Conservation (phyloP, 2,113 vertebrate genomes). For the Xiphorhynchus elegans region DNA sequence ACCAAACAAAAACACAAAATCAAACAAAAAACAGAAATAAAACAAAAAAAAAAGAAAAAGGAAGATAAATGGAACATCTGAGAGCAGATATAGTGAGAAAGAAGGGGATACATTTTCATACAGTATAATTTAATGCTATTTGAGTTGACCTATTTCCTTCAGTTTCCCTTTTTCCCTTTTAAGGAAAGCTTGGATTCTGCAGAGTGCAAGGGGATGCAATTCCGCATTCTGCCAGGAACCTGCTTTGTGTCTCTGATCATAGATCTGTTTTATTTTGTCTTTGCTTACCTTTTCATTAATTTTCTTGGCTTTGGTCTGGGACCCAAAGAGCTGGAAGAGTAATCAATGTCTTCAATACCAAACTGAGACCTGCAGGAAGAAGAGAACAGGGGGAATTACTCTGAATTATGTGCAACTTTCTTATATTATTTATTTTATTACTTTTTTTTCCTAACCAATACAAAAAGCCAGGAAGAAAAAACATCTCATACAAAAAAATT, state of each 20-base stretch:
- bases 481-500: neutral
- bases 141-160: slow-evolving; percentile 43
- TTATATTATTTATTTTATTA: neutral
- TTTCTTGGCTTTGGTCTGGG: neutral
- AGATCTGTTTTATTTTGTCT: slow-evolving; percentile 1
- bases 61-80: neutral
- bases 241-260: slow-evolving; percentile 7
- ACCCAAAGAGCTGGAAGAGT: neutral
- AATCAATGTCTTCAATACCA: neutral
- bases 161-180: slow-evolving; percentile 56
- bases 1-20: neutral
- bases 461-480: neutral
- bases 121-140: slow-evolving; percentile 29
- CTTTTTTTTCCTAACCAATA: neutral
- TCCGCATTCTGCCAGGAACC: neutral
- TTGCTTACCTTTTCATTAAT: slow-evolving; percentile 38
- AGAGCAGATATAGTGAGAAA: neutral
- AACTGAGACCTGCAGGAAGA: neutral
- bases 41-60: too few relatives aligned
- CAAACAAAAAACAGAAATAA: too few relatives aligned
- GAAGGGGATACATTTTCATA: neutral
- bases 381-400: neutral
- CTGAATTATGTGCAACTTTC: neutral
- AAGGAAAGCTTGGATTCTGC: slow-evolving; percentile 15
- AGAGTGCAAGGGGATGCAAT: neutral